Conservation (phyloP, 2,797 vertebrate species). For the Mormyrus hasselquistii region DNA sequence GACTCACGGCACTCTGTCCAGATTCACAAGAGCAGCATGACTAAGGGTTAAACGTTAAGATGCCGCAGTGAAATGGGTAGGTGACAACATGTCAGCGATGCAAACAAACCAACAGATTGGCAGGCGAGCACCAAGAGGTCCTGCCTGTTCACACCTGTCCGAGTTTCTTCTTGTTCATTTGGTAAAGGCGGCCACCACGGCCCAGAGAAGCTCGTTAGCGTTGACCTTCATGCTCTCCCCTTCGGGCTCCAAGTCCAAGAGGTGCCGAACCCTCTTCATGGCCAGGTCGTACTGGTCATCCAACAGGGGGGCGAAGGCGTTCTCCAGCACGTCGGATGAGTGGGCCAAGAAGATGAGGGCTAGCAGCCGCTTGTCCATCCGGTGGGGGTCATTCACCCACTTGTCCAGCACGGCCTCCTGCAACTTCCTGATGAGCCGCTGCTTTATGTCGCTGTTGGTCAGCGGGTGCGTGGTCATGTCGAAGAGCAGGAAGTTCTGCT, state of each 20-base stretch:
- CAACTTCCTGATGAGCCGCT: conserved; percentile 91
- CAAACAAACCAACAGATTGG: neutral
- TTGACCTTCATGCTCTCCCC: conserved; percentile 83
- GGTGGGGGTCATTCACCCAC: conserved; percentile 91
- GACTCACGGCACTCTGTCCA: conserved; percentile 22
- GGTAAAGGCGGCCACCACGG: conserved; percentile 89
- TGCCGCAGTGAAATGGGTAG: conserved; percentile 10
- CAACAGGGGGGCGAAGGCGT: conserved; percentile 86
- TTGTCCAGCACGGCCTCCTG: conserved; percentile 89
- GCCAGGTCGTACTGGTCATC: conserved; percentile 94
- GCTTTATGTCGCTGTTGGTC: conserved; percentile 92
- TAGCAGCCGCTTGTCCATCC: conserved; percentile 91
- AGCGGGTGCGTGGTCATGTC: conserved; percentile 96
- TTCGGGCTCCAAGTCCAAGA: conserved; percentile 90
- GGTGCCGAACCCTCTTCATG: conserved; percentile 87
- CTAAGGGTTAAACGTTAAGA: conserved; percentile 32
- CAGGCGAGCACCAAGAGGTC: neutral
- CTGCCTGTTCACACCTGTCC: neutral
- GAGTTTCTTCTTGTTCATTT: conserved; percentile 63
- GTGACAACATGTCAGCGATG: conserved; percentile 14
- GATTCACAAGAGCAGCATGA: conserved; percentile 29
- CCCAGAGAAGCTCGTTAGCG: conserved; percentile 86
- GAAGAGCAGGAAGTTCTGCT: conserved; percentile 95
- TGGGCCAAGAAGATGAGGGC: conserved; percentile 91
- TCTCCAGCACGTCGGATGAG: conserved; percentile 91